Base-by-base conservation (phyloP, 2,888 invertebrate species). In the Myopa testacea region DNA sequence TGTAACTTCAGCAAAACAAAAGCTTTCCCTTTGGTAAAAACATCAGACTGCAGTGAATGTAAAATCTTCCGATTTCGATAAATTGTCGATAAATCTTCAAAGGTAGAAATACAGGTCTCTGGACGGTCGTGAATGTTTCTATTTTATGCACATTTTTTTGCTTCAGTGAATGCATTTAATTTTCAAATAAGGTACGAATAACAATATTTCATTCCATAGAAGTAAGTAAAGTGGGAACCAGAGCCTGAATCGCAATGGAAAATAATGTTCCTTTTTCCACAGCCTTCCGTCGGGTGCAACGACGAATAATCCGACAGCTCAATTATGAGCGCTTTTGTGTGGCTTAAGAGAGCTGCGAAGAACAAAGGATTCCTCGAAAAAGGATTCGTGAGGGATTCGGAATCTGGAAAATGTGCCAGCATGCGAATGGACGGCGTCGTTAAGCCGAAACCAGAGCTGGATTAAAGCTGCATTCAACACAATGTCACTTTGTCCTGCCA, bases 301-400 rank as follows among this genome's bases (percentile, higher is more conserved):
- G 86, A 84, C 85, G 83, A 83, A 84, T 86, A 86, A 87, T 86
- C 87, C 85, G 84, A 87, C 87, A 86, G 86, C 86, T 86, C 87
- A 86, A 86, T 86, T 87, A 86, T 86, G 86, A 84, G 83, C 84
- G 81, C 83, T 82, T 84, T 80, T 63, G 52, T 74, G 63, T 74
- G 50, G 73, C 63, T 50, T 45, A 34, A 16, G 14, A 4, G 62
- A 63, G 52, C 50, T 63, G n/a, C 38, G 6, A 10, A 16, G 37
- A 50, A 62, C 73, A 74, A 73, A 26, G 50, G n/a, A 34, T 50
- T 74, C 19, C 52, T 62, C 8, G 50, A 26, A 74, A 74, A 74
- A 74, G 73, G 73, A 74, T 74, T 74, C 71, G n/a, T 58, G 26
- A 58, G 55, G 71, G 37, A 37, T 58, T 71, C 38, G 34, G 50